Base-by-base conservation (phyloP, 2,888 invertebrate genomes). In the Byasa hedistus region DNA sequence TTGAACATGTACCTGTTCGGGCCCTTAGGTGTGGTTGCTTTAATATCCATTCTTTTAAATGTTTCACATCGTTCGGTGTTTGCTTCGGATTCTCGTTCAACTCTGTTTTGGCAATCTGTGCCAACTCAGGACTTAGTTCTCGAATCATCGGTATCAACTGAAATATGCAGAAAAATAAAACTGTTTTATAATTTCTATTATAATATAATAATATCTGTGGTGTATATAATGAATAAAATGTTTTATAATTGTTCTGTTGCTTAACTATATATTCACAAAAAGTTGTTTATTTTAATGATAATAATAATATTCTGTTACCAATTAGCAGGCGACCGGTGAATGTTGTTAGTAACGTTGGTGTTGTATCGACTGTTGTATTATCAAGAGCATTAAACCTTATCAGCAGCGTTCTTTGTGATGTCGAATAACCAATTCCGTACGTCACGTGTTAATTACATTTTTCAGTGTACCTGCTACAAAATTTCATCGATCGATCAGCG, bases 1-100 rank as follows among this genome's bases (percentile, higher is more conserved):
- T n/a, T n/a, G n/a, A n/a, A n/a, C n/a, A n/a, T 39, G n/a, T 80
- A 94, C 94, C 93, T 78, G 89, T 92, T 77, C 94, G 89, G 12
- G 93, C 92, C 71, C 77, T 85, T 57, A 93, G 78, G 74, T 93
- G 93, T 0, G 91, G 88, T 74, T 93, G 93, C 74, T 92, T 92
- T 4, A 82, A 76, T 59, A 93, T 82, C 93, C 93, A 93, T 51
- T 92, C 89, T 71, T 89, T 90, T 32, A 93, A 79, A 70, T 84
- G 79, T 61, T 79, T 73, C 57, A 93, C 76, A 75, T 92, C 92
- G 48, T 84, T 81, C n/a, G 76, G 72, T 5, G 86, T 78, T 64
- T 84, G 79, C 2, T 79, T 84, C 0, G 92, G 88, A 66, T 92
- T 91, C 72, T 93, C 93, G 55, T 91, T 88, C 24, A 93, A 75